Conservation (phyloP, 2,888 invertebrate species). For the Dione vanillae region DNA sequence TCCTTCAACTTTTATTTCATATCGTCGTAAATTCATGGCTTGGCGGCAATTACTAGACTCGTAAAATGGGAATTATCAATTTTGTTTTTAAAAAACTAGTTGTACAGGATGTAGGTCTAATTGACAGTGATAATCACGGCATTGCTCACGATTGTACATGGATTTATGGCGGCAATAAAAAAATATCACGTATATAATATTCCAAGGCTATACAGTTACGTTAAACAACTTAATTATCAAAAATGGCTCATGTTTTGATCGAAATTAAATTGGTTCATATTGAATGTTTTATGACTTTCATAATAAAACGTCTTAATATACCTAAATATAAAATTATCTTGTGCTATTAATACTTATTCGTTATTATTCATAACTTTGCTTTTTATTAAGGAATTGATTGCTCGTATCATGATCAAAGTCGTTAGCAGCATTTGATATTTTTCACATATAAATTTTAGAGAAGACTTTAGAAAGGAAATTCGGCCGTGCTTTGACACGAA, state of each 20-base stretch:
- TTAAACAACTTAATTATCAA: background rate
- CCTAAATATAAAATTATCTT: too few species aligned
- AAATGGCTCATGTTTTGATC: background rate
- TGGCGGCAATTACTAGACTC: constrained; percentile 22
- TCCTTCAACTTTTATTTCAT: constrained; percentile 41
- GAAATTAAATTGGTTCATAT: background rate
- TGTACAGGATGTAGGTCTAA: constrained; percentile 37
- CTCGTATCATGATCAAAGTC: constrained; percentile 4
- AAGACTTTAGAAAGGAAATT: too few species aligned
- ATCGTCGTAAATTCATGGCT: constrained; percentile 32
- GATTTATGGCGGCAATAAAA: constrained; percentile 10
- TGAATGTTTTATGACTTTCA: background rate
- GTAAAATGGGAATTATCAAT: constrained; percentile 25
- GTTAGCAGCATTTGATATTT: background rate
- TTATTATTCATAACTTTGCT: too few species aligned
- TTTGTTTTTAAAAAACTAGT: constrained; percentile 27
- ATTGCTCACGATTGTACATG: constrained; percentile 18
- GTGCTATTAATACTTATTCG: too few species aligned
- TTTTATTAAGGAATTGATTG: too few species aligned
- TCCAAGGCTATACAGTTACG: constrained; percentile 14
- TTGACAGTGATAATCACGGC: constrained; percentile 22
- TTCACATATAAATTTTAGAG: background rate
- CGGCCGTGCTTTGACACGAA: too few species aligned
- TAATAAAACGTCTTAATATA: too few species aligned
- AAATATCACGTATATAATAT: constrained; percentile 11